phyloP scores from a whole-genome alignment of 1,140 invertebrate species.

The Leptonema lineaticorne region DNA sequence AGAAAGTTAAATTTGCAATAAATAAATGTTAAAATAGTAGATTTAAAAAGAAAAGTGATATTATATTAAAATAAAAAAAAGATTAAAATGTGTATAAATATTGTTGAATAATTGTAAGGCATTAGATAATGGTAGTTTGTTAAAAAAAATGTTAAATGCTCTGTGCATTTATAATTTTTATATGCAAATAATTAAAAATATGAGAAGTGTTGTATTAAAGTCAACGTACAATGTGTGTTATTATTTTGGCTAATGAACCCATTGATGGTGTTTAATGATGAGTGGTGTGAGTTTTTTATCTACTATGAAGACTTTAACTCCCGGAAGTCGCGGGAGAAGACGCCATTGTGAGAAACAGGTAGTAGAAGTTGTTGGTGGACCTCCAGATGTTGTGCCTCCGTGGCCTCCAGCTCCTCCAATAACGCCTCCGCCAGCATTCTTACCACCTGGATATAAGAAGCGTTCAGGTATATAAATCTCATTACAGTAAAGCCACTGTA shows the following conservation, averaged over 20 bases:
- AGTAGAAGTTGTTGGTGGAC: slow-evolving; percentile 56
- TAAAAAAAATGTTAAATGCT: not conserved
- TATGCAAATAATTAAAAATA: no score
- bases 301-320: slow-evolving; percentile 66
- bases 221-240: no score
- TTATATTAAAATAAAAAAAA: slow-evolving; percentile 6
- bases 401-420: slow-evolving; percentile 54
- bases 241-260: not conserved
- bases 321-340: slow-evolving; percentile 60
- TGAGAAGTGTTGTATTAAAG: not conserved
- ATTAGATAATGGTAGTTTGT: not conserved
- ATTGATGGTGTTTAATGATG: slow-evolving; percentile 47
- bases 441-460: slow-evolving; percentile 50
- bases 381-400: slow-evolving; percentile 53
- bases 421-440: slow-evolving; percentile 53
- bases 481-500: no score
- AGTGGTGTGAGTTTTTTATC: slow-evolving; percentile 63
- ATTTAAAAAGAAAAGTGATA: slow-evolving; percentile 7
- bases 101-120: slow-evolving; percentile 17
- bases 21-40: not conserved
- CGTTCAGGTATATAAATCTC: slow-evolving; percentile 40
- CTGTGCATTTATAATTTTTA: not conserved
- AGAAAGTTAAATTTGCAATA: not conserved
- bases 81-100: not conserved
- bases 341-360: slow-evolving; percentile 63